Base-by-base conservation (phyloP, 2,797 vertebrate species). In the Danio tinwini region DNA sequence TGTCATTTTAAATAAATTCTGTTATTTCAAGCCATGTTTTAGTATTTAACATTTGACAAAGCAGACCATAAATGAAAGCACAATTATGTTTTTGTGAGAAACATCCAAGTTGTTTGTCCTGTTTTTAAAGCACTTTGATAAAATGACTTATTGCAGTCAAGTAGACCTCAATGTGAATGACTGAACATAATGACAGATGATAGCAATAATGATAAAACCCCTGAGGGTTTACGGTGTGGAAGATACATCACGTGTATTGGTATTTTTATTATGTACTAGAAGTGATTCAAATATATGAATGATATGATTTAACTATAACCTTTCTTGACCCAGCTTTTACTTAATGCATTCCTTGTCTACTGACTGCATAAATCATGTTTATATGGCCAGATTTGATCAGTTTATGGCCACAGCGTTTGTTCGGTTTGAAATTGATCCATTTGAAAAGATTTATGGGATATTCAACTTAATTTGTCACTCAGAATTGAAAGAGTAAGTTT, bases 1-100 rank as follows among this genome's bases (percentile, higher is more conserved):
- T 69, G 40, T 72, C 17, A 72, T 78, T 77, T 74, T 68, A 47
- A 79, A 81, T 76, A 76, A 50, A 76, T 71, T 63, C 63, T 65
- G 65, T 82, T 78, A 40, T 68, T 72, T 68, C 76, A 69, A 76
- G 74, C 49, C 52, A 64, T 42, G 1, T 42, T 67, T 59, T n/a
- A 61, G 16, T 29, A 53, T 62, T 82, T 17, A 76, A 82, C n/a
- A n/a, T n/a, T 58, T 19, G 17, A 49, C 55, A 76, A 73, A 52
- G 73, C 62, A 63, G 52, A 8, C 67, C 61, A 67, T 58, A 45
- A 52, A 59, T 19, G 10, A 47, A 40, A 81, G 6, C 65, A 63
- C 52, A 44, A 16, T 56, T 59, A 56, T 10, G 45, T 56, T 40
- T 14, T 74, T 56, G 47, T 69, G 62, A 47, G 53, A 42, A 67